Base-by-base conservation (phyloP, 2,888 invertebrate species). In the Tupiocoris notatus region DNA sequence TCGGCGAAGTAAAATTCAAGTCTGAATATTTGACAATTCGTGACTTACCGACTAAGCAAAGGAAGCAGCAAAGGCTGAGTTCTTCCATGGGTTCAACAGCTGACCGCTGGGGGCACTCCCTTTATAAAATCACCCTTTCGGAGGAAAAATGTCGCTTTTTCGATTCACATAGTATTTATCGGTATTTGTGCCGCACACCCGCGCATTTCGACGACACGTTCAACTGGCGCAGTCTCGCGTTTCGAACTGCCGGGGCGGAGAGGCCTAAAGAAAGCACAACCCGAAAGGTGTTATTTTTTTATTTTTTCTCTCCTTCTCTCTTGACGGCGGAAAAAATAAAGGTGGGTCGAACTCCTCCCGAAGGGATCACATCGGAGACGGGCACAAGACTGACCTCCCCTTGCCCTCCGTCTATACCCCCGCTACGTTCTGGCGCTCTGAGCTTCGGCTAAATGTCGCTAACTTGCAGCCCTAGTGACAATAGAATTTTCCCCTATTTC, bases 321-420 rank as follows among this genome's bases (percentile, higher is more conserved):
- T 17, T 2, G 7, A 2, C 20, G 63, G 24, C 17, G 39, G 54
- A 63, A 20, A 59, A 59, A 59, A 3, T 3, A 59, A 59, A n/a
- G 17, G 7, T 3, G 17, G 59, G 6, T 6, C n/a, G 59, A n/a
- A 59, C 59, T 39, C 12, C 39, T n/a, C 59, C 17, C 3, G 59
- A 59, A 59, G 59, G 18, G 18, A 73, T 73, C 73, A 73, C 70
- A 73, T 73, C 63, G 73, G 73, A 73, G 73, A 73, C 73, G 62
- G 65, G 73, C 73, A 73, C 62, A 73, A 73, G 73, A 73, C 73
- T 73, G 73, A 73, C 73, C 73, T 73, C 73, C 73, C 73, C 73
- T 73, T 59, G 17, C 73, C 23, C 39, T 39, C 12, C 39, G 39
- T 39, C 39, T 12, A 3, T 12, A 39, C 39, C 12, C 39, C 39